Evolutionary conservation across 2,888 invertebrate genomes (phyloP), one percentile per base, ranked within the genome.

Genomic region (Papilio demoleus): DNA sequence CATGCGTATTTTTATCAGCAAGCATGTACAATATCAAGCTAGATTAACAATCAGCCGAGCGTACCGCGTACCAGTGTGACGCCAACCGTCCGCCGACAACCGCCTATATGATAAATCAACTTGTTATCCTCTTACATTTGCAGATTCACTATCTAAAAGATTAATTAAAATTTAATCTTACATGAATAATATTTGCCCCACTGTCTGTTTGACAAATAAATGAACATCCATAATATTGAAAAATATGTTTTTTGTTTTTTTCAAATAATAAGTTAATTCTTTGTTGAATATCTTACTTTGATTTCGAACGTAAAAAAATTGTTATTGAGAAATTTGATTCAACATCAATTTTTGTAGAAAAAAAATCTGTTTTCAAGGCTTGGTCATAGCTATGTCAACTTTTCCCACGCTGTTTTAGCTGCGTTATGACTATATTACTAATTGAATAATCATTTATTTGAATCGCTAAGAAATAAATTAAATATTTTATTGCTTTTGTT

Each of bases 1-100:
- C 50, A 53, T 53, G 64, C 64, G 65, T 65, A 58, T 56, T 56
- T 65, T 65, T 56, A 64, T 64, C 64, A 53, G 19, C 38, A 53
- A 24, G 53, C 53, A 53, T 24, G 27, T 11, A 38, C 22, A 53
- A 64, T 64, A 53, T 38, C 24, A n/a, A 19, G 38, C 38, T 27
- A 60, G 60, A 53, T 60, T 38, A 60, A 60, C 60, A 24, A 40
- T 60, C 60, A n/a, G n/a, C 31, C 31, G 31, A 31, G n/a, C 53
- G 53, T 8, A 31, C 31, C n/a, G 27, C 17, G 53, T 31, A 9
- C 31, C n/a, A n/a, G 17, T 53, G n/a, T 53, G 27, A 27, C 53
- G 53, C 53, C n/a, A 31, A 5, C n/a, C 27, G n/a, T n/a, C 31
- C 14, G 5, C 53, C 53, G n/a, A 27, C 14, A 14, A 14, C 50